A percentile compares a stretch with the other conserved stretches of the same genome.
phyloP scores from a whole-genome alignment of 2,888 invertebrate species.

The Platycnemis pennipes region DNA sequence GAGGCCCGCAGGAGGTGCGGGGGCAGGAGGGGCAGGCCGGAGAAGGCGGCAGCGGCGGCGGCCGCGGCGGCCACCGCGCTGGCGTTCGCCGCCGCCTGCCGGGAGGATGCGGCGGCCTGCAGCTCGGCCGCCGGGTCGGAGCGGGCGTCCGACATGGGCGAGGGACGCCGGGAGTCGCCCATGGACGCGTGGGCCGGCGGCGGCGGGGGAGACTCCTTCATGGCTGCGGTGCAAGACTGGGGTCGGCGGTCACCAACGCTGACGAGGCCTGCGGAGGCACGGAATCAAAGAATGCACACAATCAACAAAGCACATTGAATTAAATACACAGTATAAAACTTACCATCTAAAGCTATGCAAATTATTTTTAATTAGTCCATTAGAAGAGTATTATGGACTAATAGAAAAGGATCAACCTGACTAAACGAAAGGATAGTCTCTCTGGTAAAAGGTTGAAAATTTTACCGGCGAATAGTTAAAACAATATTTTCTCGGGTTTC shows the following conservation, averaged over 20 bases:
- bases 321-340: no score
- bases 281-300: not conserved
- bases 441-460: no score
- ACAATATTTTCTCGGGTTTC: no score
- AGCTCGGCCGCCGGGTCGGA: not conserved
- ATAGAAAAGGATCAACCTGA: no score
- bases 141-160: not conserved
- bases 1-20: conserved; percentile 66
- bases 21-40: conserved; percentile 77
- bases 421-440: no score
- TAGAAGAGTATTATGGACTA: no score
- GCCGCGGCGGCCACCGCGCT: conserved; percentile 78
- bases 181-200: conserved; percentile 45
- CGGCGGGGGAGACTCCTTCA: conserved; percentile 57
- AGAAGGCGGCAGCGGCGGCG: conserved; percentile 81
- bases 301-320: no score
- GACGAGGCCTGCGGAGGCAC: conserved; percentile 40
- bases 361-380: no score
- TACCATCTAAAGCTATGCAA: no score
- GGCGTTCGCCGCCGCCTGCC: conserved; percentile 22
- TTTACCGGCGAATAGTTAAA: no score
- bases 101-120: conserved; percentile 1
- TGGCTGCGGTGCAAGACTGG: conserved; percentile 45
- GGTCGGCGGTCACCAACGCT: conserved; percentile 60
- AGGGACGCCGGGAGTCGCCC: conserved; percentile 17